These are phyloP conservation scores for Tympanuchus pallidicinctus DNA, from an alignment of 2,113 vertebrate species.

Conservation along the genomic window DNA sequence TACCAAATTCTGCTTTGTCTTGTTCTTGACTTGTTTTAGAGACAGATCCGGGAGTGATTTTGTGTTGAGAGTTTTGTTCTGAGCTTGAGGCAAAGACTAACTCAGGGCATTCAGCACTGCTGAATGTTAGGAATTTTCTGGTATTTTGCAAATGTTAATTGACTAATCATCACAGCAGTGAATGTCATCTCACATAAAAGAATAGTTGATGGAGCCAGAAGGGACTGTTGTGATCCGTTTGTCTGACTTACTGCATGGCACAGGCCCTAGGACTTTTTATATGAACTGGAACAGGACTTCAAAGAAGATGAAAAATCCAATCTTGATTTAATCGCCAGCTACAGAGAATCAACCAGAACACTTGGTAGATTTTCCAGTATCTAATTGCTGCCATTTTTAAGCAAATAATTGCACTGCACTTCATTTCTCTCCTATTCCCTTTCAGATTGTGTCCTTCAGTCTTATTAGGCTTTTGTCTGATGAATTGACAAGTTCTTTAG, in stretches of 20 bases:
- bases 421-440: constrained; percentile 3
- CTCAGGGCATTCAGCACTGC: neutral
- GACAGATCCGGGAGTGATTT: neutral
- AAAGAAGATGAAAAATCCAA: constrained; percentile 10
- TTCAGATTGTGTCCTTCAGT: constrained; percentile 13
- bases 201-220: neutral
- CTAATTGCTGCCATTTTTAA: constrained; percentile 50
- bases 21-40: neutral
- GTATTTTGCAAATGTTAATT: constrained; percentile 23
- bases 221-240: neutral
- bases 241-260: neutral
- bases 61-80: neutral
- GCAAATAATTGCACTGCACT: constrained; percentile 23
- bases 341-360: neutral
- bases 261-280: constrained; percentile 20
- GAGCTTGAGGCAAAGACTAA: neutral
- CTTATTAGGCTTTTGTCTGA: neutral
- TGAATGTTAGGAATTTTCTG: neutral
- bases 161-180: neutral
- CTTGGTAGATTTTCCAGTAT: constrained; percentile 21
- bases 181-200: neutral
- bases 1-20: neutral
- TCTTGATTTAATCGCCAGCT: constrained; percentile 37
- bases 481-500: neutral
- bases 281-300: constrained; percentile 22